phyloP scores from a whole-genome alignment of 1,140 invertebrate species.

The Caenorhabditis brenneri region DNA sequence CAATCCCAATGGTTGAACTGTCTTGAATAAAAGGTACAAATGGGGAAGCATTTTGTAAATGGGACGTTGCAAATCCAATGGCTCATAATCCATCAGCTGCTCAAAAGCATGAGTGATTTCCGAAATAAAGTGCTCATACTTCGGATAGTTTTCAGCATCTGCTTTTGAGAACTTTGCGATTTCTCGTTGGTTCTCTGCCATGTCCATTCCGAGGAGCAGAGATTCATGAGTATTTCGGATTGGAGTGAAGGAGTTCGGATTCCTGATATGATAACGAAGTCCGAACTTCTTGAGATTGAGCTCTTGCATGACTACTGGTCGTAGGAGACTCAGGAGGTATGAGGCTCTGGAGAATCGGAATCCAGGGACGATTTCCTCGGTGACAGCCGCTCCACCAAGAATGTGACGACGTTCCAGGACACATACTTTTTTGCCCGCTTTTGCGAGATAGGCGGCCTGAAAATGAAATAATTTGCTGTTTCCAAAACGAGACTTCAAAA shows the following conservation, averaged over 20 bases:
- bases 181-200: constrained; percentile 72
- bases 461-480: too few species aligned
- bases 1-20: constrained; percentile 64
- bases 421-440: constrained; percentile 74
- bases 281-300: constrained; percentile 76
- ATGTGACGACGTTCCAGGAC: constrained; percentile 75
- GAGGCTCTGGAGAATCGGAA: constrained; percentile 76
- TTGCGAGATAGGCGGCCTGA: constrained; percentile 75
- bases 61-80: constrained; percentile 67
- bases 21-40: constrained; percentile 20
- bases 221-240: constrained; percentile 72
- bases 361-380: constrained; percentile 76
- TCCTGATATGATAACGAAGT: constrained; percentile 74
- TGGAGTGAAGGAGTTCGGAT: constrained; percentile 76
- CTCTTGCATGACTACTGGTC: constrained; percentile 73
- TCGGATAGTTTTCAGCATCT: constrained; percentile 74
- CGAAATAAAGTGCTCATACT: constrained; percentile 74
- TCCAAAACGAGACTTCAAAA: too few species aligned
- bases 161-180: constrained; percentile 75
- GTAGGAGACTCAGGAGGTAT: constrained; percentile 45
- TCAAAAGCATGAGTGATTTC: constrained; percentile 73
- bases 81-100: constrained; percentile 73
- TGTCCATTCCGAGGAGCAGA: constrained; percentile 73
- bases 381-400: constrained; percentile 76
- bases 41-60: not conserved